These are phyloP conservation scores for Melanocharis versteri DNA, from an alignment of 2,113 vertebrate species.

Conservation along the genomic window DNA sequence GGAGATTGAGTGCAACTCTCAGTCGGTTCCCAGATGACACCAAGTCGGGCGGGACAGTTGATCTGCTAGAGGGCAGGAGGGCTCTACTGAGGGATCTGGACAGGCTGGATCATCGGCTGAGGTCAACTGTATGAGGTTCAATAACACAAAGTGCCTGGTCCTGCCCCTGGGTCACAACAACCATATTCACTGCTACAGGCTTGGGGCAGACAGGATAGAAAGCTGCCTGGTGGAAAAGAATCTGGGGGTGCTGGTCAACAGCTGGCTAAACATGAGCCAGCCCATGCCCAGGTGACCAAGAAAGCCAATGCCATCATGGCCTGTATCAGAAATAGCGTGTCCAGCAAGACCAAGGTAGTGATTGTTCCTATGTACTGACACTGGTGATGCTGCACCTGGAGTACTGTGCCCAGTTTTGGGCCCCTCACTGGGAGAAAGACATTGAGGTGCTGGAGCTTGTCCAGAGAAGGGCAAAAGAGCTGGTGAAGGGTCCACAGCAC, in stretches of 20 bases:
- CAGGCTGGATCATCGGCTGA: background rate
- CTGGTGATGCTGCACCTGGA: background rate
- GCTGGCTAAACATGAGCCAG: background rate
- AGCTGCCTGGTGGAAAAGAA: background rate
- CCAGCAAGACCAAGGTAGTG: background rate
- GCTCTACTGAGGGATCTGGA: background rate
- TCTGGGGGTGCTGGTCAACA: background rate
- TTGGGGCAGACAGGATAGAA: background rate
- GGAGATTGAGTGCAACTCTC: background rate
- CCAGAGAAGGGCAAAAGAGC: background rate
- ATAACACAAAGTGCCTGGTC: fast-evolving
- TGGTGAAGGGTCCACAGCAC: background rate
- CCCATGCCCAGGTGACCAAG: background rate
- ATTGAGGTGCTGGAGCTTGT: background rate
- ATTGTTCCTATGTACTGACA: background rate
- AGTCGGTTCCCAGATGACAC: background rate
- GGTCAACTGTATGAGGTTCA: background rate
- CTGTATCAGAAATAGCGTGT: background rate
- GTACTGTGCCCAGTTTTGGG: background rate
- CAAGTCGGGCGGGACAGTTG: background rate
- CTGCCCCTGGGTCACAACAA: background rate
- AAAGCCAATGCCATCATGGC: background rate
- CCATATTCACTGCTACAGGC: background rate
- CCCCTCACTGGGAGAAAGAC: background rate
- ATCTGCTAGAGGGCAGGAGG: background rate